Evolutionary conservation across 64 coral and sea anemone species (phyloP).

Genomic region (Trachythela sp.): DNA sequence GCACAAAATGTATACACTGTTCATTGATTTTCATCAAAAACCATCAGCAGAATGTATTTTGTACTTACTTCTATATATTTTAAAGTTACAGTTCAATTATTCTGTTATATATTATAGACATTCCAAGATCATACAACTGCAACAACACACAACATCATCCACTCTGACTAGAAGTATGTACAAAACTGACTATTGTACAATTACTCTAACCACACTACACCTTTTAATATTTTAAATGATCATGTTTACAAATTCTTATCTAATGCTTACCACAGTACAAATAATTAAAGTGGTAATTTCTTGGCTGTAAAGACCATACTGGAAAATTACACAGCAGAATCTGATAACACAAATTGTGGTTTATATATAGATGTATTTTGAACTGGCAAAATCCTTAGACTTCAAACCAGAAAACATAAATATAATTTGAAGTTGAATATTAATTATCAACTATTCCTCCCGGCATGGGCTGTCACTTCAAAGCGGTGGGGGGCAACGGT

Average conservation of each 20-base stretch:
- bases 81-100: too few species aligned
- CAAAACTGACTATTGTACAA: not conserved
- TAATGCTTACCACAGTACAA: not conserved
- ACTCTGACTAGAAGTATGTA: not conserved
- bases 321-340: not conserved
- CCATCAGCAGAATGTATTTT: not conserved
- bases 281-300: not conserved
- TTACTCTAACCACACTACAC: not conserved
- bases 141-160: not conserved
- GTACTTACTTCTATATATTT: not conserved
- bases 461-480: not conserved
- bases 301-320: too few species aligned
- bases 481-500: not conserved
- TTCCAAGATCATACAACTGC: not conserved
- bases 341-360: not conserved
- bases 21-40: not conserved
- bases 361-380: not conserved
- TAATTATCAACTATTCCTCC: too few species aligned
- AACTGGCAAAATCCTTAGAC: too few species aligned
- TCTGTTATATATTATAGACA: not conserved
- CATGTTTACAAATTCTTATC: not conserved
- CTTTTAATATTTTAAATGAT: not conserved
- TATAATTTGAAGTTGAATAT: too few species aligned
- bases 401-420: too few species aligned
- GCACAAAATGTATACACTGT: not conserved